These are phyloP conservation scores for Drosophila tsacasi DNA, from an alignment of 1,140 invertebrate species.

Conservation along the genomic window DNA sequence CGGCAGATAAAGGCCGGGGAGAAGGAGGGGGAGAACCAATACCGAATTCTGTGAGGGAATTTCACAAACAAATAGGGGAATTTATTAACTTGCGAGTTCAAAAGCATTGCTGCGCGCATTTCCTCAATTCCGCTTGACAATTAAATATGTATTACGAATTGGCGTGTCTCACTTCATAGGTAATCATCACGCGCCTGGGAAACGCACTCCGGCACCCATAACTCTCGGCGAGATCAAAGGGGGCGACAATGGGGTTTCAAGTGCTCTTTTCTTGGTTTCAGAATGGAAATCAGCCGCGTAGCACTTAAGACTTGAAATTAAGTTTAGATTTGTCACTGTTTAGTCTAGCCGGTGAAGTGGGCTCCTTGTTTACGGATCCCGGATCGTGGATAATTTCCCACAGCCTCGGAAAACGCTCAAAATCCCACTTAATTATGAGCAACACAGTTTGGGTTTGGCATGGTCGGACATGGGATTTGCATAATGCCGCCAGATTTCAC, in stretches of 20 bases:
- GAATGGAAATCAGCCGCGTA: slow-evolving; percentile 7
- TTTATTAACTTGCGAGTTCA: slow-evolving; percentile 78
- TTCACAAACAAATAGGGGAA: slow-evolving; percentile 76
- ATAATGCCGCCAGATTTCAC: slow-evolving; percentile 45
- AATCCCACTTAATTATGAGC: slow-evolving; percentile 48
- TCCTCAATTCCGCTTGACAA: slow-evolving; percentile 79
- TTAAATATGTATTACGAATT: slow-evolving; percentile 69
- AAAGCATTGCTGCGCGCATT: slow-evolving; percentile 72
- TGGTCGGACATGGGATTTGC: slow-evolving; percentile 44
- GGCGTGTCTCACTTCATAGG: slow-evolving; percentile 49
- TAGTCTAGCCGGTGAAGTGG: slow-evolving; percentile 48
- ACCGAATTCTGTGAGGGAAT: slow-evolving; percentile 39
- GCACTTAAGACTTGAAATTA: slow-evolving; percentile 50
- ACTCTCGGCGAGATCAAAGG: slow-evolving; percentile 66
- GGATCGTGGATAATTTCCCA: slow-evolving; percentile 36
- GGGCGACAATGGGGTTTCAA: slow-evolving; percentile 51
- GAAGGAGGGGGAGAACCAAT: neutral
- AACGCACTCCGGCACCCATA: slow-evolving; percentile 47
- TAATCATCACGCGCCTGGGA: slow-evolving; percentile 57
- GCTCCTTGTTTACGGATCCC: slow-evolving; percentile 23
- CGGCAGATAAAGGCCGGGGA: slow-evolving; percentile 67
- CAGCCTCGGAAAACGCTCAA: slow-evolving; percentile 13
- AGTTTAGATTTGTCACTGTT: slow-evolving; percentile 66
- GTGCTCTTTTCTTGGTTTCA: slow-evolving; percentile 14
- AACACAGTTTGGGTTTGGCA: slow-evolving; percentile 52